Percentiles rank a stretch among this genome's conserved stretches.
Evolutionary conservation across 2,113 vertebrate species (phyloP).

Genomic region (Puffinus mauretanicus): DNA sequence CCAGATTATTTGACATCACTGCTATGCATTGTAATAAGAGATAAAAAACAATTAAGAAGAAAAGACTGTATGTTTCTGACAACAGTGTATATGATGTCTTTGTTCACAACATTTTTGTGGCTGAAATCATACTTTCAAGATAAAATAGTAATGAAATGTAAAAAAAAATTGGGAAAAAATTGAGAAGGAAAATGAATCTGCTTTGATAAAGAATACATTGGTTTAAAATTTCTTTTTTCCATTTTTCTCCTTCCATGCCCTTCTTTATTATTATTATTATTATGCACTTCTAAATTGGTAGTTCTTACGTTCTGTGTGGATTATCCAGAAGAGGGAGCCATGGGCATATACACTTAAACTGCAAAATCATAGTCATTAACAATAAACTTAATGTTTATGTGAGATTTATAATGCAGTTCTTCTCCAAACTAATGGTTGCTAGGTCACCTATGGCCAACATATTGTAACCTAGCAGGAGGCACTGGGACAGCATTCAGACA

Average conservation of each 20-base stretch:
- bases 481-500: neutral
- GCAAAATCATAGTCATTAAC: neutral
- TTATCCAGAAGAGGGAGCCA: conserved; percentile 53
- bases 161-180: neutral
- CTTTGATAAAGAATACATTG: neutral
- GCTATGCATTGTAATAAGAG: neutral
- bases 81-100: neutral
- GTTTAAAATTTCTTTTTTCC: neutral
- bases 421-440: neutral
- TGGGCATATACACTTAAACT: neutral
- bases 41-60: neutral
- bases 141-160: neutral
- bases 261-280: neutral
- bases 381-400: neutral
- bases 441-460: neutral
- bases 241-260: neutral
- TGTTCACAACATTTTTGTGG: neutral
- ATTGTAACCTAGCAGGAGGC: neutral
- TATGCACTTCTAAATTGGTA: neutral
- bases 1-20: neutral
- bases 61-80: neutral
- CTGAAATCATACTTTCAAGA: neutral
- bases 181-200: neutral
- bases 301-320: neutral
- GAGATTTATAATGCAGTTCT: neutral